Percentiles rank a stretch among this genome's conserved stretches.
phyloP scores from a whole-genome alignment of 2,113 vertebrate genomes.

The Perca fluviatilis region DNA sequence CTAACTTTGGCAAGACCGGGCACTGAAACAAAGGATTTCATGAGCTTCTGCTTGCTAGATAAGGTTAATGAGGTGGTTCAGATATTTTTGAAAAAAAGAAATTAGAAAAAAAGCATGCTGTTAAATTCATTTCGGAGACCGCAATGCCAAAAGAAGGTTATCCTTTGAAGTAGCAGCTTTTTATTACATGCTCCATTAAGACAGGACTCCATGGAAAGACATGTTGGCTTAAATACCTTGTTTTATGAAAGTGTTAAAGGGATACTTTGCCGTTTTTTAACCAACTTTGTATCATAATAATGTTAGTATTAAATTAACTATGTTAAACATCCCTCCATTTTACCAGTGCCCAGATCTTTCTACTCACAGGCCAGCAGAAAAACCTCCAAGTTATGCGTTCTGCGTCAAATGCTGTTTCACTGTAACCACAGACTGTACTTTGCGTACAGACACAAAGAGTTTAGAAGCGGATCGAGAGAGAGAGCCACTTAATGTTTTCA shows the following conservation, averaged over 20 bases:
- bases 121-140: slow-evolving; percentile 57
- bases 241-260: background rate
- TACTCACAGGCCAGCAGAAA: too few species aligned
- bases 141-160: slow-evolving; percentile 57
- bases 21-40: slow-evolving; percentile 74
- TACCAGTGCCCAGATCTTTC: too few species aligned
- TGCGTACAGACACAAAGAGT: too few species aligned
- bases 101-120: slow-evolving; percentile 11
- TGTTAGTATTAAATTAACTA: too few species aligned
- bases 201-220: background rate
- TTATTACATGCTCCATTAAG: slow-evolving; percentile 32
- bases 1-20: slow-evolving; percentile 70
- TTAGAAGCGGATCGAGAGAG: too few species aligned
- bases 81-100: slow-evolving; percentile 34
- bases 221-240: slow-evolving; percentile 31
- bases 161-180: slow-evolving; percentile 31
- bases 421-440: too few species aligned
- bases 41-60: slow-evolving; percentile 74
- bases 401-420: too few species aligned
- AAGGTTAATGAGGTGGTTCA: slow-evolving; percentile 77
- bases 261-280: too few species aligned
- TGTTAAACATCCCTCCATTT: too few species aligned
- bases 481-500: too few species aligned
- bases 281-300: too few species aligned
- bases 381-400: too few species aligned